These are phyloP conservation scores for Limosa lapponica DNA, from an alignment of 2,797 vertebrate species.

Conservation along the genomic window DNA sequence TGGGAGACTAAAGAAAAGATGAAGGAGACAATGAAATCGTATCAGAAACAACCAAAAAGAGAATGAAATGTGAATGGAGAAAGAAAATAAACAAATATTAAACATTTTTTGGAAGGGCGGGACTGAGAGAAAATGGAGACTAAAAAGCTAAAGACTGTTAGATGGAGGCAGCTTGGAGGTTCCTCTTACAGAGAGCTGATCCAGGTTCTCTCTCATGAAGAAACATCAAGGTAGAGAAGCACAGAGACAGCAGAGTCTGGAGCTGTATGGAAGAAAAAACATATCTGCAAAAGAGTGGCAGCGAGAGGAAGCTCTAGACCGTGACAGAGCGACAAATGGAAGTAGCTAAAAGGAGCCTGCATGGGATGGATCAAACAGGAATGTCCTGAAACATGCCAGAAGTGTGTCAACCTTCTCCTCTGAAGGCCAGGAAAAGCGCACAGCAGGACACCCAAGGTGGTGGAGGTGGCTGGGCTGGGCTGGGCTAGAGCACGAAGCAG, in stretches of 20 bases:
- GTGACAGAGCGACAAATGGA: not conserved
- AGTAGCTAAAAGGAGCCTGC: not conserved
- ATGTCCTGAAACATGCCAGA: rapidly evolving
- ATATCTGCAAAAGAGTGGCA: not conserved
- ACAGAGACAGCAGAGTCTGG: not conserved
- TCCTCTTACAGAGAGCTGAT: not conserved
- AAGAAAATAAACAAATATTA: not conserved
- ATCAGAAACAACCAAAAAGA: not conserved
- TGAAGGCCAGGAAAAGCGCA: not conserved
- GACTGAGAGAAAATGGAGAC: not conserved
- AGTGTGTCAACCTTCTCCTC: not conserved
- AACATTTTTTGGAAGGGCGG: not conserved
- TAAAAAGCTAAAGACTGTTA: not conserved
- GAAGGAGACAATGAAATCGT: not conserved
- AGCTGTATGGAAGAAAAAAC: not conserved
- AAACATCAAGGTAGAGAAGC: not conserved
- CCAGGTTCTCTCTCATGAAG: not conserved
- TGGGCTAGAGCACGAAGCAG: not conserved
- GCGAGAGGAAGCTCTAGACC: not conserved
- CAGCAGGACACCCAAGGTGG: not conserved
- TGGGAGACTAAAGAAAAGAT: not conserved
- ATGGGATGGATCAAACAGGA: not conserved
- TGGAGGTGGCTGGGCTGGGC: not conserved
- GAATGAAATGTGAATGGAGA: not conserved
- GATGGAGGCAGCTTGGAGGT: not conserved